Conservation (phyloP, 2,113 vertebrate species). For the Labeo rohita region DNA sequence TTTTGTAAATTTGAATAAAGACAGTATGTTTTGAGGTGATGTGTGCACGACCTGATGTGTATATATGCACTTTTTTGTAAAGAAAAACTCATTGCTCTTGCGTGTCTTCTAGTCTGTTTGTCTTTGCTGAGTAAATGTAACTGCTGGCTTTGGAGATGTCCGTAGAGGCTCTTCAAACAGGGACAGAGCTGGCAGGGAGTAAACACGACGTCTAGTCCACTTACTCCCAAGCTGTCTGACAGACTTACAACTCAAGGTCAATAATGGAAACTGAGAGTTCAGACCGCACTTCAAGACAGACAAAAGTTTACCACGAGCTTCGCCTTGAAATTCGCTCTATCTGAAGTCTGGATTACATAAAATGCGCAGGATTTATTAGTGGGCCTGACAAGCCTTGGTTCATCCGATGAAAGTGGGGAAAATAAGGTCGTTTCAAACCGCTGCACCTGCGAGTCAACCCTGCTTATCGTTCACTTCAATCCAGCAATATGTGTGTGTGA, state of each 20-base stretch:
- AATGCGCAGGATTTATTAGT: constrained; percentile 6
- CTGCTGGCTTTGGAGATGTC: constrained; percentile 11
- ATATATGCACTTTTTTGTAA: constrained; percentile 43
- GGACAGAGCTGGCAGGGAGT: constrained; percentile 10
- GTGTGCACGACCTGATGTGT: constrained; percentile 58
- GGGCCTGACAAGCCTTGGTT: constrained; percentile 5
- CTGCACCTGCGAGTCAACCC: not conserved
- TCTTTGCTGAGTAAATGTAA: constrained; percentile 25
- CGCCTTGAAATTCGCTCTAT: not conserved
- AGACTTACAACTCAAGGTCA: constrained; percentile 34
- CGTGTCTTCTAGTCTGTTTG: constrained; percentile 3
- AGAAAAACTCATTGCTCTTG: not conserved
- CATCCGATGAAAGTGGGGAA: constrained; percentile 7
- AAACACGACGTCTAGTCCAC: constrained; percentile 52
- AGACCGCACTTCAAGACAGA: constrained; percentile 34
- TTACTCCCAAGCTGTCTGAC: constrained; percentile 28
- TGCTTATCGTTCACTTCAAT: not conserved
- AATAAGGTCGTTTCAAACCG: constrained; percentile 10
- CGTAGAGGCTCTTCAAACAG: constrained; percentile 38
- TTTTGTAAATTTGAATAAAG: constrained; percentile 82
- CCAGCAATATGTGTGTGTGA: not conserved
- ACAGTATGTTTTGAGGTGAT: constrained; percentile 71
- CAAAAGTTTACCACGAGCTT: constrained; percentile 10
- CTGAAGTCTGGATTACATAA: not conserved
- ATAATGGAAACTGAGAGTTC: constrained; percentile 32